Base-by-base conservation (phyloP, 2,797 vertebrate genomes). In the Chiroxiphia lanceolata region DNA sequence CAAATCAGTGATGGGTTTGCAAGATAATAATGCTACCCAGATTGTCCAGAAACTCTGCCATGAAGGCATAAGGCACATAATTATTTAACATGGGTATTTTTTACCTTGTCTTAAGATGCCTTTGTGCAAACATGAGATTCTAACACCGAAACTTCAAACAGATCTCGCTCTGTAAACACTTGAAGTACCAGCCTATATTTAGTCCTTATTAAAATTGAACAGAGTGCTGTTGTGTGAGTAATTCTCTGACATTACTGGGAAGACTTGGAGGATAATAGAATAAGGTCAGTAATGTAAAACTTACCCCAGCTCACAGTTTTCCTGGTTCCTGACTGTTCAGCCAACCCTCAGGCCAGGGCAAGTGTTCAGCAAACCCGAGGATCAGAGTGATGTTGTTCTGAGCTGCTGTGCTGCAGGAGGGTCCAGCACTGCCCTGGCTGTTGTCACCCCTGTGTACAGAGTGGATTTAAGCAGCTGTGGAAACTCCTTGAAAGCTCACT, bases 141-240 rank as follows among this genome's bases (percentile, higher is more conserved):
- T 95, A 65, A 63, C 78, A 54, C 59, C 69, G 83, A 86, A 76
- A 78, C 92, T 94, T 96, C 92, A 94, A 93, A 91, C 85, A 88
- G 57, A 72, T 88, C 85, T 90, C 1, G 0, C 59, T 94, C 59
- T 95, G 80, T 90, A 86, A 94, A 94, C 80, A 82, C 80, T 91
- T 76, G 76, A 90, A 88, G 67, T 61, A 44, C 57, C 53, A 61
- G 54, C 90, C 93, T 96, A 83, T 91, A 94, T 91, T 93, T 97
- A 95, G 92, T 75, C 50, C 94, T 93, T 89, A 92, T 93, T 93
- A 93, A 95, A 95, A 92, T 48, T 86, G 88, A 95, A 69, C 67
- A 86, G 72, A 51, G 14, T 89, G 94, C 85, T 95, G 72, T 75
- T 91, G 34, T 87, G 77, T 88, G 80, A 93, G 85, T 90, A 91